Percentiles rank a stretch among this genome's conserved stretches.
phyloP scores from a whole-genome alignment of 2,888 invertebrate species.

The Neoscelio sp. region DNA sequence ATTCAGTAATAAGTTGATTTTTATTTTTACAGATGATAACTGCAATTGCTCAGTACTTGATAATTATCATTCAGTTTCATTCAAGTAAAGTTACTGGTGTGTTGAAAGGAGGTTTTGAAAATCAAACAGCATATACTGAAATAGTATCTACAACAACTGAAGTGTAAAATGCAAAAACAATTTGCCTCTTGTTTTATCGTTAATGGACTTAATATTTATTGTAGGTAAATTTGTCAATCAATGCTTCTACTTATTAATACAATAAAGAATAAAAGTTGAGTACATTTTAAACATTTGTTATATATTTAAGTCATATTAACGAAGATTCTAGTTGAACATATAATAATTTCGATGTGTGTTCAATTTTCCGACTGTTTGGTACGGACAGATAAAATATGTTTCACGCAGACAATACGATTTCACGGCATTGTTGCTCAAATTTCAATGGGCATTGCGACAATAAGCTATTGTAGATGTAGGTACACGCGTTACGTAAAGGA shows the following conservation, averaged over 20 bases:
- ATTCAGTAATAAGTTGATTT: neutral
- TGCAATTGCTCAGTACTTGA: slow-evolving; percentile 26
- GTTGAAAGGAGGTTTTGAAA: neutral
- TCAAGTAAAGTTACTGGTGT: neutral
- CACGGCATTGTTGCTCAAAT: slow-evolving; percentile 75
- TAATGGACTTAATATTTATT: too few relatives aligned
- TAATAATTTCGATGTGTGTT: slow-evolving; percentile 5
- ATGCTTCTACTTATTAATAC: too few relatives aligned
- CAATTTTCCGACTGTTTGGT: slow-evolving; percentile 58
- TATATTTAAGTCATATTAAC: too few relatives aligned
- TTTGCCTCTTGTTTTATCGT: too few relatives aligned
- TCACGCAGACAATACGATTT: slow-evolving; percentile 76
- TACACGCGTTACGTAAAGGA: slow-evolving; percentile 77
- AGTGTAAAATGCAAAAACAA: too few relatives aligned
- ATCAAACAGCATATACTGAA: neutral
- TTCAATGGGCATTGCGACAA: slow-evolving; percentile 81
- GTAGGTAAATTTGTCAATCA: too few relatives aligned
- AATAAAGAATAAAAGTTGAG: too few relatives aligned
- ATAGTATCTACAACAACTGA: neutral
- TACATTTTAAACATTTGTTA: too few relatives aligned
- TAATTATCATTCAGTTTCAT: slow-evolving; percentile 24
- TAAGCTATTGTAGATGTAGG: slow-evolving; percentile 78
- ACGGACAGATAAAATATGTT: slow-evolving; percentile 69
- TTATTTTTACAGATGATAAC: slow-evolving; percentile 19
- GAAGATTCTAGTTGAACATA: too few relatives aligned